Base-by-base conservation (phyloP, 2,113 vertebrate species). In the Amphiprion ocellaris region DNA sequence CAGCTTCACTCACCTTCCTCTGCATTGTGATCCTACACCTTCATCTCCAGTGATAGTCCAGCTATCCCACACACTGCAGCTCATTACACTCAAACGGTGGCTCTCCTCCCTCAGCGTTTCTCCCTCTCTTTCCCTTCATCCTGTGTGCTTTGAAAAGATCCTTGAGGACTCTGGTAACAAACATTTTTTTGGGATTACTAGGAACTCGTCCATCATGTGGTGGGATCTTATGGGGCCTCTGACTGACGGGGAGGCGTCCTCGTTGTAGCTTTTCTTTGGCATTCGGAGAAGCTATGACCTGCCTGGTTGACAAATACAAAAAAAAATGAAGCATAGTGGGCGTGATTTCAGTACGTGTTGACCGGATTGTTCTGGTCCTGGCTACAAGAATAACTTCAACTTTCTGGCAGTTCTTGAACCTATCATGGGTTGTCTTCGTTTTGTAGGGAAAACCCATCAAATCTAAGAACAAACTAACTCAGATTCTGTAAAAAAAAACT, bases 121-220 rank as follows among this genome's bases (percentile, higher is more conserved):
- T 23, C 62, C 64, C 21, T 39, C 74, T 64, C 64, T 15, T 50
- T 80, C 30, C 62, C 58, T 91, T 86, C 73, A 82, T 79, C 54
- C 21, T 70, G 81, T 90, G 87, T 89, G 81, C 84, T 89, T 84
- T 92, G 84, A 89, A 92, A 83, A 87, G 65, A 66, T 79, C 88
- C 73, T 83, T 24, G 56, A 82, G 81, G 84, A 77, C 61, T 81
- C 46, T 2, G 0, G 58, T 74, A 58, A 80, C 78, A 81, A 79
- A 70, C 23, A 41, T 67, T 72, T 65, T 58, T 52, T 37, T 44
- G 10, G 80, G 77, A 87, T 89, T 83, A 85, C 59, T 2, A 2
- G 55, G 74, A 63, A 83, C 66, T 69, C 63, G 24, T 59, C 58
- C 24, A 3, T 46, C 60, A 41, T 14, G 58, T 77, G 86, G 82